phyloP scores from a whole-genome alignment of 2,888 invertebrate species.

The Melipona beecheii region DNA sequence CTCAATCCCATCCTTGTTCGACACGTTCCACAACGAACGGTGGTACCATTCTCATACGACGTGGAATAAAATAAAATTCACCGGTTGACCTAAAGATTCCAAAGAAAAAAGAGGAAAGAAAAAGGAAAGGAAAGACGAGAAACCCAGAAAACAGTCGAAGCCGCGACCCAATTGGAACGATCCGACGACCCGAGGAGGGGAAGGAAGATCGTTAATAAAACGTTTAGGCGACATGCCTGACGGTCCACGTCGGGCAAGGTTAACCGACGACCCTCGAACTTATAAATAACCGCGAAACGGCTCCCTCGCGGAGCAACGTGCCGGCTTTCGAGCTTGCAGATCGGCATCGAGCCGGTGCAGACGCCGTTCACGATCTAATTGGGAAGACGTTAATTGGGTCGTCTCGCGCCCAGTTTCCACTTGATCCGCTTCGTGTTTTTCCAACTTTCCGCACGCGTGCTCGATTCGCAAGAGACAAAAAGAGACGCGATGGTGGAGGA shows the following conservation, averaged over 20 bases:
- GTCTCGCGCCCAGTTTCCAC: slow-evolving; percentile 8
- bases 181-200: slow-evolving; percentile 26
- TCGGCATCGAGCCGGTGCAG: slow-evolving; percentile 26
- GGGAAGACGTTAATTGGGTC: slow-evolving; percentile 53
- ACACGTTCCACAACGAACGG: neutral
- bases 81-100: too few relatives aligned
- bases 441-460: neutral
- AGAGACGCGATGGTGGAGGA: too few relatives aligned
- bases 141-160: slow-evolving; percentile 39
- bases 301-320: slow-evolving; percentile 57
- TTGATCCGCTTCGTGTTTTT: neutral
- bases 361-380: slow-evolving; percentile 43
- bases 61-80: too few relatives aligned
- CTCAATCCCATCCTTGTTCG: neutral
- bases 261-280: slow-evolving; percentile 80
- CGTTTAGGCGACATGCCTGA: slow-evolving; percentile 74
- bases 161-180: slow-evolving; percentile 72
- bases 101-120: too few relatives aligned
- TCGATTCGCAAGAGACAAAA: too few relatives aligned
- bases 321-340: slow-evolving; percentile 7
- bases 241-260: slow-evolving; percentile 81
- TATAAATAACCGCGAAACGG: slow-evolving; percentile 78
- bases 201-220: slow-evolving; percentile 63
- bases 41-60: neutral
- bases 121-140: neutral